phyloP scores from a whole-genome alignment of 2,113 vertebrate genomes.

The Melanotaenia duboulayi region DNA sequence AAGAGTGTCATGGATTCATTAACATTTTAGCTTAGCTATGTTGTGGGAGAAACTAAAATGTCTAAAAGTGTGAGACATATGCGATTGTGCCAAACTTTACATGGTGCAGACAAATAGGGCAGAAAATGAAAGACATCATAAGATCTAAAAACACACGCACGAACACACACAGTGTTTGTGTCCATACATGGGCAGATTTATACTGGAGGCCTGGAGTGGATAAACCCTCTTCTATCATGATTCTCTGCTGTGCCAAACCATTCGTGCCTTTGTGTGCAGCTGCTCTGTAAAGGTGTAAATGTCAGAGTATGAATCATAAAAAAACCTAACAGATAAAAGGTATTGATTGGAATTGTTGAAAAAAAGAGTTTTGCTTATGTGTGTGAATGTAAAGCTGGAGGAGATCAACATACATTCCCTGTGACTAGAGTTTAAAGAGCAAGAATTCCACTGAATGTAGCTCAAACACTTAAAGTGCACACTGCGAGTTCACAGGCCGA shows the following conservation, averaged over 20 bases:
- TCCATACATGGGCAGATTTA: slow-evolving; percentile 78
- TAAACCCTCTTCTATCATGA: slow-evolving; percentile 46
- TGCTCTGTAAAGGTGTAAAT: slow-evolving; percentile 11
- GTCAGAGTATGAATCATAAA: slow-evolving; percentile 29
- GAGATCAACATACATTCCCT: slow-evolving; percentile 54
- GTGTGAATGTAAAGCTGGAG: not conserved
- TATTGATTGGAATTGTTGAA: slow-evolving; percentile 17
- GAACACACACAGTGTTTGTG: slow-evolving; percentile 50
- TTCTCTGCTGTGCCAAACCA: slow-evolving; percentile 21
- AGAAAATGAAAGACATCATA: slow-evolving; percentile 73
- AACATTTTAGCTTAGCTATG: not conserved
- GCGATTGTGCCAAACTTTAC: slow-evolving; percentile 48
- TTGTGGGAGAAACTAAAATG: not conserved
- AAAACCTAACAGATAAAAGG: slow-evolving; percentile 1
- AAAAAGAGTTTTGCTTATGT: slow-evolving; percentile 10
- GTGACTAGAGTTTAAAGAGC: slow-evolving; percentile 44
- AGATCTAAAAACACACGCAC: slow-evolving; percentile 41
- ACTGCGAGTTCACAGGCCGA: slow-evolving; percentile 37
- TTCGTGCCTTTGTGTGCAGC: slow-evolving; percentile 28
- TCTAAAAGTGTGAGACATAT: slow-evolving; percentile 1
- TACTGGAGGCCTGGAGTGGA: slow-evolving; percentile 51
- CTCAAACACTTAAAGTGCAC: not conserved
- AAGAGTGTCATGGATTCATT: not conserved
- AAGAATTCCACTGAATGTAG: slow-evolving; percentile 44
- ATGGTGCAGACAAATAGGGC: slow-evolving; percentile 61